These are phyloP conservation scores for Dryoscopus gambensis DNA, from an alignment of 2,113 vertebrate genomes.

Conservation along the genomic window DNA sequence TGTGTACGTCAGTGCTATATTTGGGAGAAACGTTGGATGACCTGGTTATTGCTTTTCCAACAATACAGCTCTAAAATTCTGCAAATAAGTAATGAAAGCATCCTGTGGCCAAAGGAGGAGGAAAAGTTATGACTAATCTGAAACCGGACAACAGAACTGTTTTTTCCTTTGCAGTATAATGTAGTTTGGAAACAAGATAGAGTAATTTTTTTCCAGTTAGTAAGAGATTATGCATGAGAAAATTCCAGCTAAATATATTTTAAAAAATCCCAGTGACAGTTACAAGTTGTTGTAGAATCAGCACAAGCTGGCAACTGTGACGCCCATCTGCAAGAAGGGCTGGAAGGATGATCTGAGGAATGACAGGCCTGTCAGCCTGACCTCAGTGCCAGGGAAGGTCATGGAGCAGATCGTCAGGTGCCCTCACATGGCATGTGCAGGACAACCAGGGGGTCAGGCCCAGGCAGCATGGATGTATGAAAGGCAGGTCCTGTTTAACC, in stretches of 20 bases:
- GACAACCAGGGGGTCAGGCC: background rate
- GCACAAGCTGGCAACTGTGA: background rate
- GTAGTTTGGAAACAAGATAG: background rate
- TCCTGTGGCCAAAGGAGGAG: background rate
- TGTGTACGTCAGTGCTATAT: background rate
- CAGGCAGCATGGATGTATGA: background rate
- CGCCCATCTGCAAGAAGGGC: background rate
- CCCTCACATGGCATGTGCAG: background rate
- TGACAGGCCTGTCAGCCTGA: background rate
- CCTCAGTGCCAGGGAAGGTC: background rate
- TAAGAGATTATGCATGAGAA: background rate
- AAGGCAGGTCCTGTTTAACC: background rate
- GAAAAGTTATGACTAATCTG: background rate
- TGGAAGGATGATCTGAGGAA: background rate
- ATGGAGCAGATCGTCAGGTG: background rate
- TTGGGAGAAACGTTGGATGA: background rate
- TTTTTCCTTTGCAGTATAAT: background rate
- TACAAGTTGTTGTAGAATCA: background rate
- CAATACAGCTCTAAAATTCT: background rate
- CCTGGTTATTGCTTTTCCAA: background rate
- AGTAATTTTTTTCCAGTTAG: background rate
- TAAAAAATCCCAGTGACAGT: background rate
- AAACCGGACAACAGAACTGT: background rate
- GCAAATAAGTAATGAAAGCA: background rate
- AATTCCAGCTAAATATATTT: background rate